phyloP scores from a whole-genome alignment of 2,113 vertebrate genomes.

The Neolamprologus modestus region DNA sequence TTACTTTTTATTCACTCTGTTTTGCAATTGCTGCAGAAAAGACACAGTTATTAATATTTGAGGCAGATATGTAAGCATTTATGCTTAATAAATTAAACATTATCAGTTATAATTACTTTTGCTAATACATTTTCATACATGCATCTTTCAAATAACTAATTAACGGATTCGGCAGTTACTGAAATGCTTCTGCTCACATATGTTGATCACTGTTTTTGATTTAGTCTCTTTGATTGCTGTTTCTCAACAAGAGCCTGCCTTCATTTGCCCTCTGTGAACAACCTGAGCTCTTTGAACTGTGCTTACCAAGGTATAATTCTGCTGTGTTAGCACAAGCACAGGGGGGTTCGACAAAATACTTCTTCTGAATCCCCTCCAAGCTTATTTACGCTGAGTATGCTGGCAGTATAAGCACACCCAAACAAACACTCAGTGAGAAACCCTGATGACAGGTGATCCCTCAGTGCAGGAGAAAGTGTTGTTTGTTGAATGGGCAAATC shows the following conservation, averaged over 20 bases:
- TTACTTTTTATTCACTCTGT: neutral
- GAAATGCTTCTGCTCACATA: neutral
- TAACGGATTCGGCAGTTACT: neutral
- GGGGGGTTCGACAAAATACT: neutral
- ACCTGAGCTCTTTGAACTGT: neutral
- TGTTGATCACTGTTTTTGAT: neutral
- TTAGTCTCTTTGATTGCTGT: neutral
- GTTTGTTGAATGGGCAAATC: slow-evolving; percentile 7
- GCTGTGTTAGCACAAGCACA: slow-evolving; percentile 2
- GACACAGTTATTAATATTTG: neutral
- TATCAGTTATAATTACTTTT: neutral
- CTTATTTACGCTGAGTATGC: slow-evolving; percentile 21
- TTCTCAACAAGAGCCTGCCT: neutral
- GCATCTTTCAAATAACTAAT: neutral
- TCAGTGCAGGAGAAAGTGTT: neutral
- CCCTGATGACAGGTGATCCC: slow-evolving; percentile 30
- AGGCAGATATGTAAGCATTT: neutral
- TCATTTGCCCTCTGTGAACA: neutral
- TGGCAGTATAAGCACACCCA: neutral
- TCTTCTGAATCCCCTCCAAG: slow-evolving; percentile 24
- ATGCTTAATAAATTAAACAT: neutral
- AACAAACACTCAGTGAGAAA: neutral
- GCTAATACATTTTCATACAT: neutral
- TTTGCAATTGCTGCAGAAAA: neutral
- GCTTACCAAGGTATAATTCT: slow-evolving; percentile 17